Percentiles rank a stretch among this genome's conserved stretches.
Conservation (phyloP, 2,888 invertebrate genomes). For the Allophyes oxyacanthae region DNA sequence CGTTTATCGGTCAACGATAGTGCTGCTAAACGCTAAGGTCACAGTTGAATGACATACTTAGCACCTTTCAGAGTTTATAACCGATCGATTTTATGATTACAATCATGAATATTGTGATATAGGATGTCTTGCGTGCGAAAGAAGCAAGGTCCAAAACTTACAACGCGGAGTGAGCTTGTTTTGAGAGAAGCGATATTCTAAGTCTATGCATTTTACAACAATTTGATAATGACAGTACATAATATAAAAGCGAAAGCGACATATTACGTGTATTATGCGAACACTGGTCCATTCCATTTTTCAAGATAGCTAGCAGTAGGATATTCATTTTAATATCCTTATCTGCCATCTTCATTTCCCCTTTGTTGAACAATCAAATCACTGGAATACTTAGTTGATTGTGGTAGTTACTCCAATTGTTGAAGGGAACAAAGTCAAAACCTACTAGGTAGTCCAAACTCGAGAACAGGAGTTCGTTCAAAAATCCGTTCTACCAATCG, state of each 20-base stretch:
- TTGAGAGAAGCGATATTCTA: neutral
- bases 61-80: conserved; percentile 18
- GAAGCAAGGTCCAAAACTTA: neutral
- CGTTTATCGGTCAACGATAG: conserved; percentile 36
- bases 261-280: conserved; percentile 5
- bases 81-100: conserved; percentile 35
- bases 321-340: too few relatives aligned
- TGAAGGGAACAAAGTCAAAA: too few relatives aligned
- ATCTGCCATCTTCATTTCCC: too few relatives aligned
- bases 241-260: conserved; percentile 44
- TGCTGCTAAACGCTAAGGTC: conserved; percentile 44
- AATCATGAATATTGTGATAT: conserved; percentile 7
- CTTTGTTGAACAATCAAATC: too few relatives aligned
- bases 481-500: too few relatives aligned
- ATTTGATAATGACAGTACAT: conserved; percentile 31
- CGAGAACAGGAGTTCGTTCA: too few relatives aligned
- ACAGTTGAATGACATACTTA: conserved; percentile 46
- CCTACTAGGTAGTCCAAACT: too few relatives aligned
- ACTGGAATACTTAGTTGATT: too few relatives aligned
- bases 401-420: too few relatives aligned
- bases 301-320: too few relatives aligned
- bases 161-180: too few relatives aligned
- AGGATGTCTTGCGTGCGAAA: neutral
- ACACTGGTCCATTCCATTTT: too few relatives aligned
- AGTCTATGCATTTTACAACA: conserved; percentile 10